These are phyloP conservation scores for Oncorhynchus kisutch DNA, from an alignment of 2,113 vertebrate species.

Conservation along the genomic window DNA sequence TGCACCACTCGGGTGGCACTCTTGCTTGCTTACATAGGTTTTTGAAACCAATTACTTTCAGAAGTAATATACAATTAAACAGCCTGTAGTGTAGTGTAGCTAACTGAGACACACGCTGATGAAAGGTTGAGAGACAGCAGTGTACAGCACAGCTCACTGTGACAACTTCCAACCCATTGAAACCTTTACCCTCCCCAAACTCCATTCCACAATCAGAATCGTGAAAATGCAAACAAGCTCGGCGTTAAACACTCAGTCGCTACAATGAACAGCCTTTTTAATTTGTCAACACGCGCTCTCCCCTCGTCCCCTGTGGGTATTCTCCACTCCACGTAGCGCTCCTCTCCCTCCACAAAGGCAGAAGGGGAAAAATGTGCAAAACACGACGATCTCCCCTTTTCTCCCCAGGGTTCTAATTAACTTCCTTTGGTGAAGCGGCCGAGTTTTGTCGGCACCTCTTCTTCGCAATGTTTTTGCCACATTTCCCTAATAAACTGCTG, in stretches of 20 bases:
- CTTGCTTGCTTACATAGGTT: too few relatives aligned
- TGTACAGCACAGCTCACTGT: slow-evolving; percentile 12
- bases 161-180: slow-evolving; percentile 32
- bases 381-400: slow-evolving; percentile 39
- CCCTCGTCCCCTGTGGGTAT: slow-evolving; percentile 51
- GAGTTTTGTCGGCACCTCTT: slow-evolving; percentile 58
- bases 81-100: neutral
- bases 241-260: slow-evolving; percentile 22
- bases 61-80: too few relatives aligned
- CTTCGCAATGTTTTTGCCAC: slow-evolving; percentile 28
- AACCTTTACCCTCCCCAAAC: slow-evolving; percentile 31
- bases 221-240: slow-evolving; percentile 48
- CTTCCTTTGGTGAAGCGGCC: slow-evolving; percentile 66
- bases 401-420: slow-evolving; percentile 76
- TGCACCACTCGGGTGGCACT: too few relatives aligned
- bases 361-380: slow-evolving; percentile 58
- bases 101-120: slow-evolving; percentile 18
- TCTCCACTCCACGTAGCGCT: slow-evolving; percentile 39
- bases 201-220: slow-evolving; percentile 23
- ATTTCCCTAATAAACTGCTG: slow-evolving; percentile 58
- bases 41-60: too few relatives aligned
- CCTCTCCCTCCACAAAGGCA: slow-evolving; percentile 59
- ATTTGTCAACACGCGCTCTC: slow-evolving; percentile 57
- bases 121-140: slow-evolving; percentile 44
- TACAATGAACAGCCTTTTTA: slow-evolving; percentile 25